phyloP scores from a whole-genome alignment of 2,113 vertebrate genomes.

The Prionailurus bengalensis region DNA sequence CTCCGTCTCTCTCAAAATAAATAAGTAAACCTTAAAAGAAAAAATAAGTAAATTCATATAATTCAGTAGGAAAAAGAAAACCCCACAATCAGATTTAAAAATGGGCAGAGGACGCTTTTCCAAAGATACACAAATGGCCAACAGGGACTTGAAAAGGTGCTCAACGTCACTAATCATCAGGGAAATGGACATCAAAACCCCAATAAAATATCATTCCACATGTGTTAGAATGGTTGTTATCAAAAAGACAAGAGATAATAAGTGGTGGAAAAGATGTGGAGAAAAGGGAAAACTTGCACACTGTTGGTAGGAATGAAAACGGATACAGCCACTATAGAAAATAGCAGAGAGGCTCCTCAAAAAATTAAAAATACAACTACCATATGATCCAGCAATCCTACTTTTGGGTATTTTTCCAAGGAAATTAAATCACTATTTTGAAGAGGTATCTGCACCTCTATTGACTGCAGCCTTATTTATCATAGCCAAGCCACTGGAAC shows the following conservation, averaged over 20 bases:
- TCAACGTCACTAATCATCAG: no score
- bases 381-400: neutral
- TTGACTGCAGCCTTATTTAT: neutral
- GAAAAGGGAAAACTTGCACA: neutral
- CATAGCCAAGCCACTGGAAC: neutral
- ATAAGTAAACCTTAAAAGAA: no score
- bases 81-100: no score
- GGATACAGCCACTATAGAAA: neutral
- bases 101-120: no score
- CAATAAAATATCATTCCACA: no score
- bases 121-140: no score
- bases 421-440: neutral
- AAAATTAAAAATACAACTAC: neutral
- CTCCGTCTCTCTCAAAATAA: no score
- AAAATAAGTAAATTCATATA: no score
- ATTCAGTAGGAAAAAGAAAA: no score
- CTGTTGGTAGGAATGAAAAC: neutral
- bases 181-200: no score
- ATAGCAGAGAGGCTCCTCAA: neutral
- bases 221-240: neutral
- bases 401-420: neutral
- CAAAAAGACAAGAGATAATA: neutral
- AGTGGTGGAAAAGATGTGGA: neutral
- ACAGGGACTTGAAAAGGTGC: no score
- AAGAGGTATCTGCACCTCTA: neutral